Evolutionary conservation across 2,113 vertebrate genomes (phyloP), one percentile per base, ranked within the genome.

Genomic region (Ranitomeya imitator): DNA sequence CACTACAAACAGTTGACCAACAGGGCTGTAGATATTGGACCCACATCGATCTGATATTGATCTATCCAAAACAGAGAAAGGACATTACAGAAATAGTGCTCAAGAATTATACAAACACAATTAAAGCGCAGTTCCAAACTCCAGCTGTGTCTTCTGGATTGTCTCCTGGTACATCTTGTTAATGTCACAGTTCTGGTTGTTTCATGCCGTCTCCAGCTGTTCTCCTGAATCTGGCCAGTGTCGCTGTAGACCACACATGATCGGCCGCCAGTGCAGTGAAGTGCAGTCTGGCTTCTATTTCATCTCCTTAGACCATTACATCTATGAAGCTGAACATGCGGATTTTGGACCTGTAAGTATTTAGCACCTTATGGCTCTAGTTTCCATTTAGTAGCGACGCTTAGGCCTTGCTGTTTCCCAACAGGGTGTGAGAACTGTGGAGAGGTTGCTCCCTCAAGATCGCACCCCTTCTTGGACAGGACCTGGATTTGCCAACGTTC

Each of bases 241-340:
- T 2, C 83, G 92, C 0, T 99, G 98, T 89, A 94, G 95, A 23
- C 95, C 96, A 79, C 98, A 98, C 93, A 96, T 98, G 96, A 97
- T 97, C 0, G 97, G 97, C 11, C 96, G 98, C 8, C 97, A 97
- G 90, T 99, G 98, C 89, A 95, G 95, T 61, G 96, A 98, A 91
- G 96, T 99, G 74, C 96, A 99, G 83, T 96, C 98, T 4, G 97
- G 98, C 1, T 99, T 97, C 92, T 99, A 97, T 93, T 98, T 98
- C 88, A 95, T 97, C 61, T 97, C 95, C 7, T 93, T 99, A 55
- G 98, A 99, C 90, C 97, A 99, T 93, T 99, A 99, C 93, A 96
- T 97, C 88, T 99, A 99, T 0, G 98, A 99, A 90, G 98, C 98
- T 0, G 98, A 99, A 90, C 96, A 97, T 21, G 97, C 96, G 89